Evolutionary conservation across 2,797 vertebrate species (phyloP).

Genomic region (Todus mexicanus): DNA sequence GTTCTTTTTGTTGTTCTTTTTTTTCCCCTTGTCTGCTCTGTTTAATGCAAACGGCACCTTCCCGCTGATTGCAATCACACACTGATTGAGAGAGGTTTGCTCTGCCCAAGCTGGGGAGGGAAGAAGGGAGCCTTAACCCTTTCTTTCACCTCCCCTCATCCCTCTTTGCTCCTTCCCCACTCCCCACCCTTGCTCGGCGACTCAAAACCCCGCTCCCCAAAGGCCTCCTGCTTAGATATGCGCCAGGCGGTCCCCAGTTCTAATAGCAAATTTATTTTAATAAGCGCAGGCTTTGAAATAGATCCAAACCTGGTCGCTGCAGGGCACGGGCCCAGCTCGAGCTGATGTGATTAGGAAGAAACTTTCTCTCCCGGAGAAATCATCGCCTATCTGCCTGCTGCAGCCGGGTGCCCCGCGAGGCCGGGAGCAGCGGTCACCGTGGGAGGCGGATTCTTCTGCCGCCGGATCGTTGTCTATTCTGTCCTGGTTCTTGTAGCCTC

Average conservation of each 20-base stretch:
- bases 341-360: slow-evolving; percentile 50
- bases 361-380: slow-evolving; percentile 11
- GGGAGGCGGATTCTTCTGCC: accelerated
- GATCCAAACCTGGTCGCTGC: slow-evolving; percentile 36
- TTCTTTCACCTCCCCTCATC: not conserved
- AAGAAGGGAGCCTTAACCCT: slow-evolving; percentile 54
- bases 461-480: accelerated
- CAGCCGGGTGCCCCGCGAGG: not conserved
- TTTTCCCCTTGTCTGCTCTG: slow-evolving; percentile 24
- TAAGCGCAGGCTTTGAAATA: slow-evolving; percentile 34
- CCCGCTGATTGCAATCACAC: slow-evolving; percentile 76
- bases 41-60: slow-evolving; percentile 64
- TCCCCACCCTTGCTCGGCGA: not conserved
- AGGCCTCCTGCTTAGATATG: not conserved
- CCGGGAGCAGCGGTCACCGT: not conserved
- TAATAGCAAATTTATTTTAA: slow-evolving; percentile 34
- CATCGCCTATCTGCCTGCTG: slow-evolving; percentile 13
- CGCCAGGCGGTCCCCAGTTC: not conserved
- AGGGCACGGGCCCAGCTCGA: slow-evolving; percentile 7
- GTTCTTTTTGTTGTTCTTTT: not conserved
- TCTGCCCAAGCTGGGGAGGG: slow-evolving; percentile 20
- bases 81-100: slow-evolving; percentile 68
- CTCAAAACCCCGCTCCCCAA: not conserved
- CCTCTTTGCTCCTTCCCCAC: not conserved
- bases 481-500: not conserved